Base-by-base conservation (phyloP, 2,888 invertebrate species). In the Trypoxylon attenuatum region DNA sequence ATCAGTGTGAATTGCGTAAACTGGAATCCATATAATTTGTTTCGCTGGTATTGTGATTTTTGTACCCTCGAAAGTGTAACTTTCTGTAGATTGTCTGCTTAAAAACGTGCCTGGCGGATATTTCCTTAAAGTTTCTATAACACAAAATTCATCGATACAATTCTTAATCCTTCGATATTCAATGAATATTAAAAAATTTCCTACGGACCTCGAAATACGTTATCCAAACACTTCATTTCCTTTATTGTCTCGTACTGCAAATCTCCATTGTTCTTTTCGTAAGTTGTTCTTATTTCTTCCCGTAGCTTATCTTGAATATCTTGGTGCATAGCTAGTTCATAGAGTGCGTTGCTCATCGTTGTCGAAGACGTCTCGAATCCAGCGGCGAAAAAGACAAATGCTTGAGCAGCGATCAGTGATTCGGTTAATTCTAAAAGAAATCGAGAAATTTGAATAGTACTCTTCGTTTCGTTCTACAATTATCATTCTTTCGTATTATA, bases 111-210 rank as follows among this genome's bases (percentile, higher is more conserved):
- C 74, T 1, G 88, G 86, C 41, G 89, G 88, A 75, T 88, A 87
- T 47, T 87, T 84, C n/a, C 89, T 78, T 15, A 89, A 70, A 0
- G 88, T 87, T 74, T 89, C 89, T 88, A 27, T 25, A 63, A 55
- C 3, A 10, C 10, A 33, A 13, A 13, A 1, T 33, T 13, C n/a
- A n/a, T n/a, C 33, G n/a, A 33, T 13, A 33, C 13, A 0, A 33
- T 33, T n/a, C n/a, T n/a, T 2, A 4, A n/a, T 10, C n/a, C 27
- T 1, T 27, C 27, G 27, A 27, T 1, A 10, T 27, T n/a, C 6
- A 6, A n/a, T 3, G 3, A 27, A 27, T n/a, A n/a, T n/a, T n/a
- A 27, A n/a, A 27, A 27, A 27, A 27, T 27, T 27, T 2, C n/a
- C 1, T 5, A 15, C 60, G 57, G 58, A 86, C 87, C 87, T 62